A percentile compares a stretch with the other conserved stretches of the same genome.
These are phyloP conservation scores for Tupiocoris notatus DNA, from an alignment of 2,888 invertebrate genomes.

Conservation along the genomic window DNA sequence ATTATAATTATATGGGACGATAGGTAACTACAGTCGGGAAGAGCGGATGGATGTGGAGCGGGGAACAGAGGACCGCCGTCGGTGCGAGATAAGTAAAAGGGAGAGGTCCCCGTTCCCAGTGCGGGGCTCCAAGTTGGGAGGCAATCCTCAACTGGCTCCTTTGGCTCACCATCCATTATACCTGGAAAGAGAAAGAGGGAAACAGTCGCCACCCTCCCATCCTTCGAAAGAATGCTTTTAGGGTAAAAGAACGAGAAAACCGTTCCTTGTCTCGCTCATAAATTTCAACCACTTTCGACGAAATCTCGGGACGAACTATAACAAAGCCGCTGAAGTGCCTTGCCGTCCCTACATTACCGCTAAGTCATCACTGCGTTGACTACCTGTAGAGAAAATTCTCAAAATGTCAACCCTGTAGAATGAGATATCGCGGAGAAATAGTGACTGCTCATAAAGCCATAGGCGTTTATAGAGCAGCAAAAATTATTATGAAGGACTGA, in stretches of 20 bases:
- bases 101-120: neutral
- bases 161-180: neutral
- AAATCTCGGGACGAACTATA: no score
- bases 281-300: neutral
- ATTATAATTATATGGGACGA: neutral
- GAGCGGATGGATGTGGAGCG: neutral
- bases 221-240: neutral
- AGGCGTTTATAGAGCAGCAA: no score
- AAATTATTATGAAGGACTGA: no score
- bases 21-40: neutral
- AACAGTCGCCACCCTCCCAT: neutral
- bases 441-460: no score
- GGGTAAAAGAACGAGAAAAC: neutral
- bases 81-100: neutral
- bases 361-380: no score
- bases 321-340: no score
- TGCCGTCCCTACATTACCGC: no score
- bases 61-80: no score
- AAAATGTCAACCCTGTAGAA: no score
- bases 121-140: neutral
- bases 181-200: neutral
- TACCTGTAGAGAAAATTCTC: no score
- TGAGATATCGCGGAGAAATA: no score
- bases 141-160: neutral
- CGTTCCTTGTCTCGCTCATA: neutral